These are phyloP conservation scores for Cyrtorhinus lividipennis DNA, from an alignment of 1,140 invertebrate species.

Conservation along the genomic window DNA sequence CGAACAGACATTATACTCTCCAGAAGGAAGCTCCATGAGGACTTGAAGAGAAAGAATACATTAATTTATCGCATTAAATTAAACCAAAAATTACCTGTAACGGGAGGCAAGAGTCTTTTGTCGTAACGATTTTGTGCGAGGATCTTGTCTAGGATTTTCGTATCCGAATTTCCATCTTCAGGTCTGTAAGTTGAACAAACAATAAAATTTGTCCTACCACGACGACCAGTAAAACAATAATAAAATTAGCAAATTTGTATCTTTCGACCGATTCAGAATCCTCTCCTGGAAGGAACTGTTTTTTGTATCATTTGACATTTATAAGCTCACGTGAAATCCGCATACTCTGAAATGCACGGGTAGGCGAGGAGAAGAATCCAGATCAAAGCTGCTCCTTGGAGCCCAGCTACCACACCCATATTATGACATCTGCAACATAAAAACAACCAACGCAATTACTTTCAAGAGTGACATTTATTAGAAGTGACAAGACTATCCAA, in stretches of 20 bases:
- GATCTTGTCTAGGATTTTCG: constrained; percentile 72
- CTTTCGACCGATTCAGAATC: neutral
- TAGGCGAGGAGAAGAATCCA: constrained; percentile 17
- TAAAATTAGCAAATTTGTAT: neutral
- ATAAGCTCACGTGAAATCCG: neutral
- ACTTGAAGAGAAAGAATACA: neutral
- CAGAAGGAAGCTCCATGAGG: neutral
- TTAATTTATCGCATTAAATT: neutral
- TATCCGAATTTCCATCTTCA: constrained; percentile 74
- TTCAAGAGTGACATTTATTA: no score
- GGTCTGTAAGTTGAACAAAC: constrained; percentile 42
- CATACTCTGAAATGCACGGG: neutral
- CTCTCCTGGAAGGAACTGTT: no score
- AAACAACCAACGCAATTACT: no score
- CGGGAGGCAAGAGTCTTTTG: constrained; percentile 69
- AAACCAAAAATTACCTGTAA: constrained; percentile 47
- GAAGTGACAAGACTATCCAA: no score
- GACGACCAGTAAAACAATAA: neutral
- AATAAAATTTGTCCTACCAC: neutral
- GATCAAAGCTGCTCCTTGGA: constrained; percentile 23
- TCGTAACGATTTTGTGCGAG: constrained; percentile 66
- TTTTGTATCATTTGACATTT: no score
- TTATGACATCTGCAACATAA: constrained; percentile 27
- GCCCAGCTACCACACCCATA: constrained; percentile 24
- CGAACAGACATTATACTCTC: neutral